These are phyloP conservation scores for Trissonchulus sp. DNA, from an alignment of 2,888 invertebrate genomes.

Conservation along the genomic window DNA sequence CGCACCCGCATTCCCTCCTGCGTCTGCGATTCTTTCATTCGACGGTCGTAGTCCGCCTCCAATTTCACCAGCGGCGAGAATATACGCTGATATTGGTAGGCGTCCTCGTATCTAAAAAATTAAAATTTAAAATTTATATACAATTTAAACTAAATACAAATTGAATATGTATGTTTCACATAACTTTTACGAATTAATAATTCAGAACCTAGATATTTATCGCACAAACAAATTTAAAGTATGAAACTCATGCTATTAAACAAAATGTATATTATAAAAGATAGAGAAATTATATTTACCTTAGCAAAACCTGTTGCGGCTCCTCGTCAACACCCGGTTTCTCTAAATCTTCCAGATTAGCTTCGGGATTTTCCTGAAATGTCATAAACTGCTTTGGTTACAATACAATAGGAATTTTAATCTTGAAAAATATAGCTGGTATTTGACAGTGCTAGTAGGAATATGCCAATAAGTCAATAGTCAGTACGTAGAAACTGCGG, in stretches of 20 bases:
- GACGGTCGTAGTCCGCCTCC: slow-evolving; percentile 96
- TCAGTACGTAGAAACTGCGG: background rate
- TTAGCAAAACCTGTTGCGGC: slow-evolving; percentile 74
- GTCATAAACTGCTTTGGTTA: too few species aligned
- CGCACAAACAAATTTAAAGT: background rate
- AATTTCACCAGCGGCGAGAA: slow-evolving; percentile 92
- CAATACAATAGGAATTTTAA: too few species aligned
- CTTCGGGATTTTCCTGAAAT: slow-evolving; percentile 77
- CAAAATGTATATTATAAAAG: too few species aligned
- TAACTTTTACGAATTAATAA: background rate
- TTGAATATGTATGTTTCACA: slow-evolving; percentile 1
- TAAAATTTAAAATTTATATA: slow-evolving; percentile 10
- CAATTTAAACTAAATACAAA: background rate
- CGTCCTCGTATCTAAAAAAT: slow-evolving; percentile 80
- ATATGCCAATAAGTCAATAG: too few species aligned
- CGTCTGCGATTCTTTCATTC: slow-evolving; percentile 93
- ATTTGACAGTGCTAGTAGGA: too few species aligned
- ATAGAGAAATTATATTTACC: slow-evolving; percentile 50
- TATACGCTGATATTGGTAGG: slow-evolving; percentile 96
- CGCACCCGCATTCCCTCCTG: slow-evolving; percentile 96
- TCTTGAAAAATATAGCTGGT: too few species aligned
- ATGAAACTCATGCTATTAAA: too few species aligned
- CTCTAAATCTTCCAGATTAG: slow-evolving; percentile 93
- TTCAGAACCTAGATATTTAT: background rate
- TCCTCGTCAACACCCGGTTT: slow-evolving; percentile 97